Evolutionary conservation across 2,113 vertebrate genomes (phyloP).

Genomic region (Galemys pyrenaicus): DNA sequence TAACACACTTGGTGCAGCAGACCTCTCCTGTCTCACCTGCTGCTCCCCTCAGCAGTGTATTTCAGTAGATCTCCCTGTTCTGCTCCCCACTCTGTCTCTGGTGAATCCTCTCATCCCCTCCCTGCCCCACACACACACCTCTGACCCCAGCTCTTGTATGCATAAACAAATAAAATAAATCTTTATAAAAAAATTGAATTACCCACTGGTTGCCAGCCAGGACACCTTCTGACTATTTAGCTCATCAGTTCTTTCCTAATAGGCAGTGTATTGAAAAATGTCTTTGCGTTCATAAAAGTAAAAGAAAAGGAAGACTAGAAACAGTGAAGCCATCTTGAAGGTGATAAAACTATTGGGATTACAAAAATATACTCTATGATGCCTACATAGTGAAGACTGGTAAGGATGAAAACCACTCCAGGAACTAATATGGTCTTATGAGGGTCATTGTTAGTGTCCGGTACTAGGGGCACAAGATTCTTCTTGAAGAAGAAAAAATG

Average conservation of each 20-base stretch:
- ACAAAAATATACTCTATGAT: neutral
- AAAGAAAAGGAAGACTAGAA: neutral
- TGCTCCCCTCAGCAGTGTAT: too few species aligned
- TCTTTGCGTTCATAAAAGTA: neutral
- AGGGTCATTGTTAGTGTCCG: neutral
- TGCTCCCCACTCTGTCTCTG: too few species aligned
- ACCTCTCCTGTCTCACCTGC: too few species aligned
- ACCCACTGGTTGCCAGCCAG: neutral
- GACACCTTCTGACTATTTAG: neutral
- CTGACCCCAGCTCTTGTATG: too few species aligned
- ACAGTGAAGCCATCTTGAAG: neutral
- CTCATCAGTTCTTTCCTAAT: slow-evolving; percentile 18
- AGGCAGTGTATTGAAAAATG: neutral
- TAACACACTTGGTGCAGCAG: too few species aligned
- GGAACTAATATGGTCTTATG: neutral
- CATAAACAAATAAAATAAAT: too few species aligned
- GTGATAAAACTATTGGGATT: neutral
- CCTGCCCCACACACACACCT: too few species aligned
- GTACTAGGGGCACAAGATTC: neutral
- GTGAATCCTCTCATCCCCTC: too few species aligned
- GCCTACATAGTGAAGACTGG: neutral
- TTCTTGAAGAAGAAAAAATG: neutral
- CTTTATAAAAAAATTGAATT: neutral
- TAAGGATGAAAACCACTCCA: neutral
- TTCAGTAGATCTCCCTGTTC: too few species aligned